phyloP scores from a whole-genome alignment of 2,888 invertebrate species.

The Notocelia uddmanniana region DNA sequence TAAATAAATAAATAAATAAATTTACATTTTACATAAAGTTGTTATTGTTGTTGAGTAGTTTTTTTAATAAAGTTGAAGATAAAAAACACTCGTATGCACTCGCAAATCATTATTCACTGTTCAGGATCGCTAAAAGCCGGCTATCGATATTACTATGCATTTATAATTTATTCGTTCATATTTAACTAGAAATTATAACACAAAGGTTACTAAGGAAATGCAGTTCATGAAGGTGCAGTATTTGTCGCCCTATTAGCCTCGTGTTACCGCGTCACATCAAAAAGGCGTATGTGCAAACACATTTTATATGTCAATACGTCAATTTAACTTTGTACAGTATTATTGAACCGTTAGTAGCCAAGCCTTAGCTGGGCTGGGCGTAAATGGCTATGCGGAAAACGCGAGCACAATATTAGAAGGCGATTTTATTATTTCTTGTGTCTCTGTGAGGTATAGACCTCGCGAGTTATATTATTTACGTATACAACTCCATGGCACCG shows the following conservation, averaged over 20 bases:
- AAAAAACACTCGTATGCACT: no score
- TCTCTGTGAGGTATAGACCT: no score
- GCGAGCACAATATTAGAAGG: neutral
- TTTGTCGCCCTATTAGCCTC: neutral
- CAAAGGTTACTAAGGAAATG: slow-evolving; percentile 5
- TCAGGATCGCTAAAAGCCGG: no score
- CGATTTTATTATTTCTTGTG: neutral
- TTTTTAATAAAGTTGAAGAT: no score
- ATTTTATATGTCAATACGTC: neutral
- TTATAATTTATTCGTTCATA: neutral
- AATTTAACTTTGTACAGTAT: neutral
- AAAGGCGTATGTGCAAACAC: neutral
- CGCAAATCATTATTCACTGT: no score
- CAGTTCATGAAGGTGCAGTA: slow-evolving; percentile 16
- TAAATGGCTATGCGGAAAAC: neutral
- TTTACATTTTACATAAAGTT: no score
- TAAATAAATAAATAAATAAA: no score
- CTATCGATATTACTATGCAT: no score
- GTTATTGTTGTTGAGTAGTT: no score
- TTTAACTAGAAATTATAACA: neutral
- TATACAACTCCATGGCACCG: no score
- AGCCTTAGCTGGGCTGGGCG: slow-evolving; percentile 7
- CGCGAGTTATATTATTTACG: no score
- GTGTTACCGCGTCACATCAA: neutral
- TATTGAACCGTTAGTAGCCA: slow-evolving; percentile 12